Percentiles rank a stretch among this genome's conserved stretches.
phyloP scores from a whole-genome alignment of 2,113 vertebrate genomes.

The Amblyopsis rosae region DNA sequence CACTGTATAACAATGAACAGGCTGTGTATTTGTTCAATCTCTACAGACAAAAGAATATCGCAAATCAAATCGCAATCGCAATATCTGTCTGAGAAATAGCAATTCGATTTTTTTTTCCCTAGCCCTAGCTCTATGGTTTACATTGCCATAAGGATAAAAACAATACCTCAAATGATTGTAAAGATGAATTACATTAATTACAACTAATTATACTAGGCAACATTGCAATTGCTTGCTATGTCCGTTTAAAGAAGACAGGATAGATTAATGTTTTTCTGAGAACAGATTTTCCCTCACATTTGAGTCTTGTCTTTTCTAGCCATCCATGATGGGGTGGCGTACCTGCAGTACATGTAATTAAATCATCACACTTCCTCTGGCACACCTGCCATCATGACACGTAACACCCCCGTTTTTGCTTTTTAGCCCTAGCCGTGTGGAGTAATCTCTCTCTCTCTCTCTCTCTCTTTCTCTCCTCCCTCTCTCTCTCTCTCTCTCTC shows the following conservation, averaged over 20 bases:
- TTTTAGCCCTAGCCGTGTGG: neutral
- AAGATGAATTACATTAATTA: too few relatives aligned
- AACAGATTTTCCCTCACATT: neutral
- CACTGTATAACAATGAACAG: too few relatives aligned
- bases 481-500: neutral
- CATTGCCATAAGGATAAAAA: too few relatives aligned
- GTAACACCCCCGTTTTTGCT: neutral
- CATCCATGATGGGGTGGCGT: neutral
- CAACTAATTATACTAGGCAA: neutral
- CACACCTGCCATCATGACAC: conserved; percentile 1
- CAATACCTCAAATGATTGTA: too few relatives aligned
- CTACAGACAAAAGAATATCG: too few relatives aligned
- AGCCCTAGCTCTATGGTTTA: too few relatives aligned
- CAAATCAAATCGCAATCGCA: too few relatives aligned
- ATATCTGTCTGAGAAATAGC: too few relatives aligned
- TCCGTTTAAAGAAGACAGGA: too few relatives aligned
- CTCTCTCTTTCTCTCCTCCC: neutral
- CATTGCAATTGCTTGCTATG: neutral
- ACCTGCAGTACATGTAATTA: neutral
- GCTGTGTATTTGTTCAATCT: too few relatives aligned
- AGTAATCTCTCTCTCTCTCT: neutral
- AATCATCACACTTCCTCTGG: neutral
- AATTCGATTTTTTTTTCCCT: too few relatives aligned
- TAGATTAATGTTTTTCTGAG: too few relatives aligned
- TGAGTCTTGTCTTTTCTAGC: neutral